Evolutionary conservation across 2,797 vertebrate species (phyloP), one percentile per base, ranked within the genome.

Genomic region (Chaunax sp.): DNA sequence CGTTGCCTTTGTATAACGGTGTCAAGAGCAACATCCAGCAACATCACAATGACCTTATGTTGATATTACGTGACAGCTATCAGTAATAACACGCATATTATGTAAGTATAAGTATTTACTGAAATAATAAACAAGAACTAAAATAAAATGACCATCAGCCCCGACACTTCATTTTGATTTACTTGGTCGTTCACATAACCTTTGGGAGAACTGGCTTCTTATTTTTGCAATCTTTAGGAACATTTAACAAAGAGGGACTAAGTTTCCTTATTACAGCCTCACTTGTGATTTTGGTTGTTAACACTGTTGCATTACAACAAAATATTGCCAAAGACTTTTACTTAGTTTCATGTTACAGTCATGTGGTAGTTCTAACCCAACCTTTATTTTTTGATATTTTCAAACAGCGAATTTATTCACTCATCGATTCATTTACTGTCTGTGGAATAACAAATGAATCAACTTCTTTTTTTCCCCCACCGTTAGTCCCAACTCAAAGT

Each of bases 71-170:
- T 30, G 46, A 15, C 16, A 49, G n/a, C n/a, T n/a, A n/a, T n/a
- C n/a, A n/a, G n/a, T n/a, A n/a, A n/a, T n/a, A n/a, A n/a, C n/a
- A n/a, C n/a, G n/a, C n/a, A n/a, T n/a, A n/a, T n/a, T n/a, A n/a
- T n/a, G n/a, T n/a, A n/a, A n/a, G n/a, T n/a, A 20, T 49, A 16
- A 47, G 35, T 37, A 14, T 37, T 40, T 23, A 44, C 6, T 10
- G 6, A 25, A 57, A 66, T 26, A 55, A 55, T 16, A 46, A 26
- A 45, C 20, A 46, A 11, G 37, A 30, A 20, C 7, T 19, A 40
- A 53, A 59, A 60, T n/a, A 30, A 46, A 46, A 60, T 40, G 7
- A 45, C 53, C 6, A 14, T 22, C 30, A 28, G 30, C 16, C 15
- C 12, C 16, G 40, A 43, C 20, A 50, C 33, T 19, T 1, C 2